A percentile compares a stretch with the other conserved stretches of the same genome.
These are phyloP conservation scores for Apteryx owenii DNA, from an alignment of 2,113 vertebrate genomes.

Conservation along the genomic window DNA sequence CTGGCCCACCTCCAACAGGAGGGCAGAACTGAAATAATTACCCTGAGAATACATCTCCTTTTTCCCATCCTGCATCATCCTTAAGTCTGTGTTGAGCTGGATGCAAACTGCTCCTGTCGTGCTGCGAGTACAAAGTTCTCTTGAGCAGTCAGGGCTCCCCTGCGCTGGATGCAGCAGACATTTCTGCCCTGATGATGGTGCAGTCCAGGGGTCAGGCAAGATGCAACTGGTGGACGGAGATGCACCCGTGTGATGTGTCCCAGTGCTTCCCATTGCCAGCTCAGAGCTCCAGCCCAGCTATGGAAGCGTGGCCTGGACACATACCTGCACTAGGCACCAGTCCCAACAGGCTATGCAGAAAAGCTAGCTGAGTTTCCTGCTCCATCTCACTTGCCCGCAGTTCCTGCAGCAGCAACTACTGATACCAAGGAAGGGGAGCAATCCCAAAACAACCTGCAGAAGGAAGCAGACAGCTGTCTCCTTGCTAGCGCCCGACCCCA, in stretches of 20 bases:
- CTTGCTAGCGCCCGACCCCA: no score
- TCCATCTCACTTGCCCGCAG: no score
- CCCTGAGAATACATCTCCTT: no score
- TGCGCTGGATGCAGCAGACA: neutral
- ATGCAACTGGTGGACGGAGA: rapidly evolving
- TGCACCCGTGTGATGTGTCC: no score
- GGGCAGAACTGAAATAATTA: no score
- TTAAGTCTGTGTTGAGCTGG: rapidly evolving
- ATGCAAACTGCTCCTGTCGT: rapidly evolving
- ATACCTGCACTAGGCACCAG: no score
- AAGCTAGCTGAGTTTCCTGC: no score
- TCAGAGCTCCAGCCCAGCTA: neutral
- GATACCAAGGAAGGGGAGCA: neutral
- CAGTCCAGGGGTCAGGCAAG: neutral
- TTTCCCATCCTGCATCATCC: neutral
- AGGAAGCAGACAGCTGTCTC: rapidly evolving
- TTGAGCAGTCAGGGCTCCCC: neutral
- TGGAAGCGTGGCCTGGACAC: rapidly evolving
- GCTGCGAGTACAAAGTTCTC: rapidly evolving
- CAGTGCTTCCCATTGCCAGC: no score
- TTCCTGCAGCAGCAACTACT: neutral
- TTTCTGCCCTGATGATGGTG: rapidly evolving
- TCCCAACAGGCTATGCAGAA: rapidly evolving
- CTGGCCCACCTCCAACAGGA: neutral
- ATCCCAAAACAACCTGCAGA: rapidly evolving